phyloP scores from a whole-genome alignment of 2,113 vertebrate genomes.

The Hippoglossus stenolepis region DNA sequence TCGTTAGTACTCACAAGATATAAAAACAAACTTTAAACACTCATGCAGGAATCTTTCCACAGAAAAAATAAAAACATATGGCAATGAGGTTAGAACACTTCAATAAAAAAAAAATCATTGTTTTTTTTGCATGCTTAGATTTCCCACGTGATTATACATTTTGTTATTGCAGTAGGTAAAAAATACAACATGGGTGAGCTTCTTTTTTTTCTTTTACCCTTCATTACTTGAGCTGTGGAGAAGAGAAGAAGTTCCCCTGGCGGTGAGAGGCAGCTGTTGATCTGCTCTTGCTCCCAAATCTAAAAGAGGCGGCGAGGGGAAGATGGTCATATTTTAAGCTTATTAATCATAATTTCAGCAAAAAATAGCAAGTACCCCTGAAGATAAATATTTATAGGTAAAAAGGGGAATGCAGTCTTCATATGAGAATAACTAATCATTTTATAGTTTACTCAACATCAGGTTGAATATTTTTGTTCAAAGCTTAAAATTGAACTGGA shows the following conservation, averaged over 20 bases:
- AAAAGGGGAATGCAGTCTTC: background rate
- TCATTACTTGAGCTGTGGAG: conserved; percentile 89
- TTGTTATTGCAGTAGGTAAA: conserved; percentile 31
- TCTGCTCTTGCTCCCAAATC: conserved; percentile 92
- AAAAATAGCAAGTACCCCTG: background rate
- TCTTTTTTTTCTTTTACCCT: background rate
- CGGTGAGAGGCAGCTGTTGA: conserved; percentile 79
- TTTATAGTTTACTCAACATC: too few relatives aligned
- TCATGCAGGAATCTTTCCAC: conserved; percentile 21
- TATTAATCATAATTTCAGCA: background rate
- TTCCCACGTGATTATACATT: conserved; percentile 31
- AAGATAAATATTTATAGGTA: too few relatives aligned
- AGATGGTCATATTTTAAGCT: background rate
- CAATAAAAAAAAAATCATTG: background rate
- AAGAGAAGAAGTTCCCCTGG: conserved; percentile 89
- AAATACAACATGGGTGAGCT: background rate
- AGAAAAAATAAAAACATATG: background rate
- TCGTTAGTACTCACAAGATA: conserved; percentile 43
- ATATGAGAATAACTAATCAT: background rate
- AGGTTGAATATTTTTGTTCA: background rate
- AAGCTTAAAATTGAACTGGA: background rate
- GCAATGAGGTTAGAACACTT: conserved; percentile 21
- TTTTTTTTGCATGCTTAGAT: conserved; percentile 18
- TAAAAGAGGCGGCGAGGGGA: conserved; percentile 42
- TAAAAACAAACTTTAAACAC: conserved; percentile 21